These are phyloP conservation scores for Apotomis capreana DNA, from an alignment of 2,888 invertebrate genomes.

Conservation along the genomic window DNA sequence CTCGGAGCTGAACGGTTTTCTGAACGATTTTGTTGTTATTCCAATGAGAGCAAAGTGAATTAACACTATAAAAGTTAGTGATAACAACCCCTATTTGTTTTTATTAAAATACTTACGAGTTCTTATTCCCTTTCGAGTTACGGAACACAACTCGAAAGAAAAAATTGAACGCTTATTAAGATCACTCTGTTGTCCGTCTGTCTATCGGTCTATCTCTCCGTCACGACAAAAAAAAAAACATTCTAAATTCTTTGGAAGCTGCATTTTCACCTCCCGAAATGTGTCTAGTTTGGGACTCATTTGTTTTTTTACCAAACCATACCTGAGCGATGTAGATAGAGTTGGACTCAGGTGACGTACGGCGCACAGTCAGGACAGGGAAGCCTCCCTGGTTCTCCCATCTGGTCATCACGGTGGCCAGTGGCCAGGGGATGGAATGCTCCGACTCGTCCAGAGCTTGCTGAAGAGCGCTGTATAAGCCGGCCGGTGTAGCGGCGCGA, in stretches of 20 bases:
- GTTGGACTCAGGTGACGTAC: conserved; percentile 68
- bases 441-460: conserved; percentile 55
- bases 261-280: no score
- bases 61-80: neutral
- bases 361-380: conserved; percentile 85
- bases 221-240: no score
- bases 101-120: no score
- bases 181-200: no score
- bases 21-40: conserved; percentile 26
- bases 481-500: conserved; percentile 58
- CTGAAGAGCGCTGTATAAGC: conserved; percentile 65
- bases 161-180: no score
- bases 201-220: no score
- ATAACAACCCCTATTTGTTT: neutral
- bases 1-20: conserved; percentile 12
- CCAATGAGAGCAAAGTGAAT: conserved; percentile 2
- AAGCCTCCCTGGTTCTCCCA: conserved; percentile 91
- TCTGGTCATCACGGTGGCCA: conserved; percentile 86
- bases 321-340: conserved; percentile 72
- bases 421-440: conserved; percentile 65
- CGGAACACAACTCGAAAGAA: no score
- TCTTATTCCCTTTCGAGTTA: no score
- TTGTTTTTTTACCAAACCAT: conserved; percentile 14
- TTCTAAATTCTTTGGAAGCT: no score
- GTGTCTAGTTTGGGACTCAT: no score